These are phyloP conservation scores for Spodoptera exigua DNA, from an alignment of 2,888 invertebrate genomes.

Conservation along the genomic window DNA sequence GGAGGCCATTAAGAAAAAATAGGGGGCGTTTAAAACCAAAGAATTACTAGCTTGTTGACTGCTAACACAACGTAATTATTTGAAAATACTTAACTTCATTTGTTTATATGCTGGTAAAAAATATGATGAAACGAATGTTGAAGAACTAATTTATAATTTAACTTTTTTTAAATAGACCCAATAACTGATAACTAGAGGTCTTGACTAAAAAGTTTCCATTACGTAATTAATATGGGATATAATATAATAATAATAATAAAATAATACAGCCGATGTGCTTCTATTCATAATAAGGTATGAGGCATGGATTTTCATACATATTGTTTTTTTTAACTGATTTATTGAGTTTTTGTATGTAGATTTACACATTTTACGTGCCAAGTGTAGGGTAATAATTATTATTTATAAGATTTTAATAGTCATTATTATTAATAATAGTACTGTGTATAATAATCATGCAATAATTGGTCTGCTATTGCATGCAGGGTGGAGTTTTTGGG, in stretches of 20 bases:
- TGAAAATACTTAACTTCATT: too few species aligned
- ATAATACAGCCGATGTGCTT: slow-evolving; percentile 75
- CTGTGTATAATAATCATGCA: slow-evolving; percentile 50
- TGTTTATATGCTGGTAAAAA: too few species aligned
- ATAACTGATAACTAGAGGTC: too few species aligned
- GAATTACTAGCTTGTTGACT: too few species aligned
- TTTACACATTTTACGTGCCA: slow-evolving; percentile 78
- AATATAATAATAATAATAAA: slow-evolving; percentile 60
- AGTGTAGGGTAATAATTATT: slow-evolving; percentile 29
- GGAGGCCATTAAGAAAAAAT: too few species aligned
- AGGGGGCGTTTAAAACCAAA: too few species aligned
- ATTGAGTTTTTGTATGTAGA: slow-evolving; percentile 71
- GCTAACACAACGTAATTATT: too few species aligned
- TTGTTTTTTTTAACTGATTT: slow-evolving; percentile 55
- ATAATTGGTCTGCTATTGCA: slow-evolving; percentile 51
- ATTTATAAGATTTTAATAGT: slow-evolving; percentile 6
- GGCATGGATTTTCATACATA: slow-evolving; percentile 74
- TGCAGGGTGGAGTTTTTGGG: slow-evolving; percentile 42
- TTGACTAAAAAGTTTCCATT: slow-evolving; percentile 68
- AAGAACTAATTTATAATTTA: too few species aligned
- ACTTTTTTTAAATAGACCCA: too few species aligned
- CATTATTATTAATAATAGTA: slow-evolving; percentile 13
- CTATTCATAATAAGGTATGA: slow-evolving; percentile 75
- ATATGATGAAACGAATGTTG: too few species aligned
- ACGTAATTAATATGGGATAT: slow-evolving; percentile 62